phyloP scores from a whole-genome alignment of 2,888 invertebrate genomes.

The Pedicia rivosa region DNA sequence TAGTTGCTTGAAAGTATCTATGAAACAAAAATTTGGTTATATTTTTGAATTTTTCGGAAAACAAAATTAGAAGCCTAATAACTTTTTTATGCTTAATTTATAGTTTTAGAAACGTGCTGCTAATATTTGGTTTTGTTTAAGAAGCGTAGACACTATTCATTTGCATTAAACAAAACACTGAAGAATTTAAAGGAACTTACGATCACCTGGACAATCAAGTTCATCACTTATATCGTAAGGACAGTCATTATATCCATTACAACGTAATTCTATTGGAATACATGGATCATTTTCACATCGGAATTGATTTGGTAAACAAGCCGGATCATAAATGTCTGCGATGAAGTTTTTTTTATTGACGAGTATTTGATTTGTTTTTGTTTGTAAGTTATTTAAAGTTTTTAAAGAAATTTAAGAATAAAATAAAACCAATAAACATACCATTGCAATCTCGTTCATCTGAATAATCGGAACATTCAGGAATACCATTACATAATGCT shows the following conservation, averaged over 20 bases:
- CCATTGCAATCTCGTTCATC: slow-evolving; percentile 39
- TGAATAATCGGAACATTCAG: slow-evolving; percentile 39
- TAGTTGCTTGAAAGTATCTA: too few relatives aligned
- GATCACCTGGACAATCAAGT: slow-evolving; percentile 43
- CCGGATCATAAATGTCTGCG: slow-evolving; percentile 10
- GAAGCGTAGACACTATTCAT: too few relatives aligned
- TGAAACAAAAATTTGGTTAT: too few relatives aligned
- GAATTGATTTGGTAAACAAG: slow-evolving; percentile 39
- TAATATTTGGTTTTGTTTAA: too few relatives aligned
- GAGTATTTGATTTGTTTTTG: not conserved
- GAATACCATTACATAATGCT: slow-evolving; percentile 33
- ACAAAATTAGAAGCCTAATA: too few relatives aligned
- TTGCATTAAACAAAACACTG: not conserved
- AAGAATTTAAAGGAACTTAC: not conserved
- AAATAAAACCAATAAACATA: slow-evolving; percentile 18
- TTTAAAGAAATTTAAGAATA: not conserved
- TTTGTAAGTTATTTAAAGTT: not conserved
- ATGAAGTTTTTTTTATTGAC: slow-evolving; percentile 4
- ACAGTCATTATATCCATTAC: slow-evolving; percentile 63
- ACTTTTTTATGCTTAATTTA: too few relatives aligned
- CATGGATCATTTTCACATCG: slow-evolving; percentile 68
- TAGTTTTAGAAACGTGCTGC: too few relatives aligned
- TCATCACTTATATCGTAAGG: slow-evolving; percentile 69
- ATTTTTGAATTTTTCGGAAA: too few relatives aligned
- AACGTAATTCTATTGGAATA: slow-evolving; percentile 44